Evolutionary conservation across 2,888 invertebrate species (phyloP), one percentile per base, ranked within the genome.

Genomic region (Chirona hameri): DNA sequence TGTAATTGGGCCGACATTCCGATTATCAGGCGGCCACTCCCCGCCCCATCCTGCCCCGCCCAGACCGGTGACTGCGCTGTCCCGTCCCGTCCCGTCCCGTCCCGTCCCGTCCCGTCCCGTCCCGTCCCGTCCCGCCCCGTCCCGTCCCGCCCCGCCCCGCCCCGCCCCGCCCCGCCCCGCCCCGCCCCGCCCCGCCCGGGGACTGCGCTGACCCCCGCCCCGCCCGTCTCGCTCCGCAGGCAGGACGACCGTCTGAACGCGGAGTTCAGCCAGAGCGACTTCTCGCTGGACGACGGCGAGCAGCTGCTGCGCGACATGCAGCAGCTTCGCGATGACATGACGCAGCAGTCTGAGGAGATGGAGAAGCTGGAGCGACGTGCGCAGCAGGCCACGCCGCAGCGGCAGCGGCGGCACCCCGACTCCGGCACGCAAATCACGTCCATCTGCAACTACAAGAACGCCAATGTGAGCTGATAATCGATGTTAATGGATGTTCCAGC

Each of bases 281-380:
- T 99, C 89, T 93, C 94, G 0, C 90, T 99, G 81, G 98, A 99
- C 88, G 95, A 96, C 86, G 98, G 99, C 3, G 98, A 99, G 88
- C 91, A 94, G 0, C 91, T 98, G 9, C 90, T 99, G 83, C 93
- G 95, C 86, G 98, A 99, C 85, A 96, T 99, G 94, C 96, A 97
- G 89, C 95, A 95, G 82, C 89, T 98, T 29, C 91, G 97, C 52
- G 97, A 97, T 87, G 96, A 97, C 88, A 89, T 99, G 83, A 95
- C 97, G 88, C 91, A 92, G 18, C 96, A 97, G 86, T 95, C 97
- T 4, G 93, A 93, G 84, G 91, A 93, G n/a, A 93, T 99, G 15
- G 92, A 95, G 84, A 91, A 92, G 29, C 88, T 99, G 83, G 93
- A 92, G 46, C 93, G 94, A 81, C 92, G 93, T 82, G 93, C 97